phyloP scores from a whole-genome alignment of 2,797 vertebrate genomes.

The Pteronotus mesoamericanus region DNA sequence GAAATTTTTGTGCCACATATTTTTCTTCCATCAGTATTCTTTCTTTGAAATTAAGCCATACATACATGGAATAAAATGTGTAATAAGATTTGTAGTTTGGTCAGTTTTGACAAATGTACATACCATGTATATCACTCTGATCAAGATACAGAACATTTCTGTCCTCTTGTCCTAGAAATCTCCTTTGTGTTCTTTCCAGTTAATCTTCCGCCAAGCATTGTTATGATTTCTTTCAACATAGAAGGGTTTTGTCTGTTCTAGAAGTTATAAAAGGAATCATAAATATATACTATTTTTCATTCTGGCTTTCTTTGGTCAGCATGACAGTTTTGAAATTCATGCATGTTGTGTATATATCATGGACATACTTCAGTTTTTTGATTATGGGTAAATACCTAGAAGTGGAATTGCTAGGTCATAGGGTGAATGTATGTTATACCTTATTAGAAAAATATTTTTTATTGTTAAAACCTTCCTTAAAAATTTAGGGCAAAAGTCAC shows the following conservation, averaged over 20 bases:
- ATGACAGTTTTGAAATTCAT: conserved; percentile 29
- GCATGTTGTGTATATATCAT: not conserved
- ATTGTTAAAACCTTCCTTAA: not conserved
- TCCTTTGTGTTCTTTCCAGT: not conserved
- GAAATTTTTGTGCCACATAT: conserved; percentile 3
- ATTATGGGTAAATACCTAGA: not conserved
- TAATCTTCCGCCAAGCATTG: not conserved
- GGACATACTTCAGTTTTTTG: not conserved
- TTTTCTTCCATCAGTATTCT: not conserved
- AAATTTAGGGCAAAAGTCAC: not conserved
- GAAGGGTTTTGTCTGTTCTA: not conserved
- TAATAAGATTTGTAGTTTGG: not conserved
- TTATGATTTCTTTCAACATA: not conserved
- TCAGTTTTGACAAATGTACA: not conserved
- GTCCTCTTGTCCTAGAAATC: not conserved
- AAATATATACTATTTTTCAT: not conserved
- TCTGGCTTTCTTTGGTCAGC: not conserved
- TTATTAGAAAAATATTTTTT: conserved; percentile 1
- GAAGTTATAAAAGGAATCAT: not conserved
- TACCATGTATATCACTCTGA: not conserved
- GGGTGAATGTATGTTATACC: not conserved
- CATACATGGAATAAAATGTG: not conserved
- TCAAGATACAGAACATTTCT: not conserved
- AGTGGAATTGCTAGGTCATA: not conserved
- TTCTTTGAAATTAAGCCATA: not conserved